Evolutionary conservation across 2,113 vertebrate species (phyloP).

Genomic region (zebrafish (Danio rerio)): GRCz12tu NC_133180.1:35412501-35413000

Average conservation of each 20-base stretch:
- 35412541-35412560: too few relatives aligned
- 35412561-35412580: too few relatives aligned
- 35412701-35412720: neutral
- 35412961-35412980: too few relatives aligned
- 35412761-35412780: constrained; percentile 1
- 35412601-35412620: too few relatives aligned
- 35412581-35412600: too few relatives aligned
- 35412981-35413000: too few relatives aligned
- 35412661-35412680: neutral
- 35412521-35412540: too few relatives aligned
- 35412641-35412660: neutral
- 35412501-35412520: too few relatives aligned
- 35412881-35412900: too few relatives aligned
- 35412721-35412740: neutral
- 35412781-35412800: constrained; percentile 1
- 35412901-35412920: too few relatives aligned
- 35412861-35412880: neutral
- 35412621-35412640: neutral
- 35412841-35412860: neutral
- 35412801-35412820: neutral
- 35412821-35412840: constrained; percentile 2
- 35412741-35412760: constrained; percentile 18
- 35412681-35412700: neutral
- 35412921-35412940: too few relatives aligned
- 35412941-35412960: too few relatives aligned